phyloP scores from a whole-genome alignment of 2,113 vertebrate genomes.

The Pseudorectes ferrugineus region DNA sequence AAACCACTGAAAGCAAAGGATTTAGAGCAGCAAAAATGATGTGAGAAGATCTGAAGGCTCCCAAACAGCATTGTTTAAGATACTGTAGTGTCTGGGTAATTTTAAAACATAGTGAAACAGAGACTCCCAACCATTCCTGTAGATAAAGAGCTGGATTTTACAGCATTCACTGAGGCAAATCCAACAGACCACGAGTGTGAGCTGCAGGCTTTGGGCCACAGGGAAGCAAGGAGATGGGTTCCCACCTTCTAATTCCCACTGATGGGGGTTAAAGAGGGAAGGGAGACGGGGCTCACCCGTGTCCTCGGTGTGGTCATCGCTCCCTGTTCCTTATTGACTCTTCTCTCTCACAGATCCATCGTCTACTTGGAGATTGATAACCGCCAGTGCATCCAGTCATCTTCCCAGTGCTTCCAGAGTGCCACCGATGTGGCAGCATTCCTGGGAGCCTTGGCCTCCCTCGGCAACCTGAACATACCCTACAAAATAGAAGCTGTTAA shows the following conservation, averaged over 20 bases:
- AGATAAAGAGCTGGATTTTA: neutral
- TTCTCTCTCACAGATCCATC: conserved; percentile 76
- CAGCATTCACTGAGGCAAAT: neutral
- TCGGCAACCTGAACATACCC: conserved; percentile 88
- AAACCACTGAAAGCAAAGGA: neutral
- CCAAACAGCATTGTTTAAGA: neutral
- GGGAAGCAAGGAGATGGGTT: neutral
- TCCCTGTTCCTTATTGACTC: neutral
- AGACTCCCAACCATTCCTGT: neutral
- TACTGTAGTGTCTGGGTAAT: neutral
- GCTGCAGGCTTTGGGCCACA: neutral
- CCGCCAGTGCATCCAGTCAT: conserved; percentile 90
- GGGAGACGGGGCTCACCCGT: neutral
- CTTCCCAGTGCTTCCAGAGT: conserved; percentile 91
- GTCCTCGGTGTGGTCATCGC: neutral
- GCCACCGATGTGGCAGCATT: conserved; percentile 89
- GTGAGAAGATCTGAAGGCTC: neutral
- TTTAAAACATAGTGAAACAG: neutral
- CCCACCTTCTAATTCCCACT: neutral
- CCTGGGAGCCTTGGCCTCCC: conserved; percentile 90
- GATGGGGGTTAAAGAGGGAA: neutral
- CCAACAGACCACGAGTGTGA: neutral
- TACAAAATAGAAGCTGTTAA: conserved; percentile 92
- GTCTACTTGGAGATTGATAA: conserved; percentile 97
- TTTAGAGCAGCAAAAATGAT: neutral